These are phyloP conservation scores for Molanna angustata DNA, from an alignment of 2,888 invertebrate species.

Conservation along the genomic window DNA sequence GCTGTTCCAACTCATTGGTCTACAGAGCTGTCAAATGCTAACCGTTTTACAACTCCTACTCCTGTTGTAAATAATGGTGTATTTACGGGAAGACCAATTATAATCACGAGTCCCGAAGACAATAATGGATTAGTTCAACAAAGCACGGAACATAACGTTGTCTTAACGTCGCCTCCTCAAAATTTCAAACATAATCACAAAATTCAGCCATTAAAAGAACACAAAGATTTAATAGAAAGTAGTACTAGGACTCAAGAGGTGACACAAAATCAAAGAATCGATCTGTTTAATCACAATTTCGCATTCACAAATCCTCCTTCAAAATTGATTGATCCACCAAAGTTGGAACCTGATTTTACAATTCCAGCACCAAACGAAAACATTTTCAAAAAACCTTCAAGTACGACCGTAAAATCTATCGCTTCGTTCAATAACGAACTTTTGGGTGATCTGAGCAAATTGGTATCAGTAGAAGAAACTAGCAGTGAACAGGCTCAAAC, in stretches of 20 bases:
- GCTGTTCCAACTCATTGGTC: slow-evolving; percentile 57
- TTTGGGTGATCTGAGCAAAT: slow-evolving; percentile 6
- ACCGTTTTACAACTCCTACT: slow-evolving; percentile 22
- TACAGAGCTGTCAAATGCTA: slow-evolving; percentile 40
- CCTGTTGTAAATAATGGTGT: slow-evolving; percentile 11
- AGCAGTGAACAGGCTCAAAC: slow-evolving; percentile 33
- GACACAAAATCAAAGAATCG: background rate
- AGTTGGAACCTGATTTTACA: background rate
- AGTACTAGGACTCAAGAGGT: background rate
- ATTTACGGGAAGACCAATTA: slow-evolving; percentile 38
- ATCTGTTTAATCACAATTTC: background rate
- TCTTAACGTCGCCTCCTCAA: slow-evolving; percentile 3
- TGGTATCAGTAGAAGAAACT: background rate
- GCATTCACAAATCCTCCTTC: background rate
- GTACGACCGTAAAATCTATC: slow-evolving; percentile 31
- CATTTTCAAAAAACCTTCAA: slow-evolving; percentile 9
- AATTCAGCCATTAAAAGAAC: too few species aligned
- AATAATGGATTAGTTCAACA: slow-evolving; percentile 5
- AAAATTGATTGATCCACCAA: background rate
- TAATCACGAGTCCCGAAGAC: slow-evolving; percentile 28
- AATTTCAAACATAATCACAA: too few species aligned
- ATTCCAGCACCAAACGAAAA: background rate
- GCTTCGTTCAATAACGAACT: slow-evolving; percentile 31
- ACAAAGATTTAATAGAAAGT: background rate
- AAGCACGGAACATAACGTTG: slow-evolving; percentile 13